Evolutionary conservation across 2,888 invertebrate genomes (phyloP).

Genomic region (Busseola fusca): DNA sequence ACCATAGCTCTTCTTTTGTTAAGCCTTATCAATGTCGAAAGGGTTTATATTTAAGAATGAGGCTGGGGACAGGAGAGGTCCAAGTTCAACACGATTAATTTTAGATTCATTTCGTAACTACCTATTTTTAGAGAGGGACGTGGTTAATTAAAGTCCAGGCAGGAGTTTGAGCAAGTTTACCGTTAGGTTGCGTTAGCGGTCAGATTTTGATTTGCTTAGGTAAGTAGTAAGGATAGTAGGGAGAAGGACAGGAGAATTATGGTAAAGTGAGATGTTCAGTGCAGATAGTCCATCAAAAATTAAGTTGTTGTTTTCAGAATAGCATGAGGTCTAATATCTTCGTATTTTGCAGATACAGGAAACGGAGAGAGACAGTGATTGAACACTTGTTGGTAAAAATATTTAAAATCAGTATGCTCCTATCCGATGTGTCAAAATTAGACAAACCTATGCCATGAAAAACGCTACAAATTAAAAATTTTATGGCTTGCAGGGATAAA

Average conservation of each 20-base stretch:
- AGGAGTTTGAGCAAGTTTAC: background rate
- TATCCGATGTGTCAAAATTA: too few species aligned
- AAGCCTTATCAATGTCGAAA: constrained; percentile 35
- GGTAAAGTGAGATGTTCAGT: background rate
- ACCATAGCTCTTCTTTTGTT: constrained; percentile 37
- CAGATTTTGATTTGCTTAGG: constrained; percentile 11
- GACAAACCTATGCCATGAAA: too few species aligned
- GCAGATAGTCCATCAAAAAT: background rate
- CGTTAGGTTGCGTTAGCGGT: constrained; percentile 5
- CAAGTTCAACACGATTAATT: constrained; percentile 1
- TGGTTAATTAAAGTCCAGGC: background rate
- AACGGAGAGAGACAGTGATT: too few species aligned
- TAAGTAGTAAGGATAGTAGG: background rate
- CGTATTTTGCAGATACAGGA: background rate
- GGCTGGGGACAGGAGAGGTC: background rate
- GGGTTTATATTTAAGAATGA: constrained; percentile 14
- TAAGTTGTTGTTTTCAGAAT: background rate
- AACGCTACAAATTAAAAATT: too few species aligned
- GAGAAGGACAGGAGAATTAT: background rate
- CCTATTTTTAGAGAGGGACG: constrained; percentile 10
- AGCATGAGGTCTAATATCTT: too few species aligned
- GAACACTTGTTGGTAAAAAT: too few species aligned
- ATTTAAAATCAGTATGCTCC: too few species aligned
- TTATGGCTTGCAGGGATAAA: too few species aligned
- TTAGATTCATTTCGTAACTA: constrained; percentile 23